Evolutionary conservation across 2,888 invertebrate species (phyloP), one percentile per base, ranked within the genome.

Genomic region (Notodonta dromedarius): DNA sequence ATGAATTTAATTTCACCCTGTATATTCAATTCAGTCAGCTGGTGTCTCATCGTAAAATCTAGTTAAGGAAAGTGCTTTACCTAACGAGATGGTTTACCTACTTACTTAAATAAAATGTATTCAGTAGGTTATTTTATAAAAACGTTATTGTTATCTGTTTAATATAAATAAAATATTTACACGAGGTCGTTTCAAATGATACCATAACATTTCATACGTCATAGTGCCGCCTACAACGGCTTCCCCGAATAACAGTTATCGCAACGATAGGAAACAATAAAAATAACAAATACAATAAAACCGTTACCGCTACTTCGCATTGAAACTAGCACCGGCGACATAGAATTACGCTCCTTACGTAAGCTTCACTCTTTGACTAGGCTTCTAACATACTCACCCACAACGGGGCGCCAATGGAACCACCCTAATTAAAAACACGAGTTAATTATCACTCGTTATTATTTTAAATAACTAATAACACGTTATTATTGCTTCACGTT

Each of bases 401-500:
- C 81, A 80, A 77, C 76, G 67, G 70, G 67, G 70, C 24, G 54
- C 12, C 16, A 69, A 60, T 60, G 63, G 71, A 87, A 89, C 87
- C 89, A 88, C 83, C 82, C 56, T 56, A 44, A 74, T 77, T 77
- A 76, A 80, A 75, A 80, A 78, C 85, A 85, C 83, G 73, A 76
- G 63, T 62, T 69, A 62, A 71, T 66, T 32, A 67, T 63, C 65
- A 70, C 65, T 67, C 69, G 67, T 71, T 78, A 82, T 71, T 78
- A 82, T 77, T 80, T 82, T 81, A 80, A 82, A 80, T 83, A 84
- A 77, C 84, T 85, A 82, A 80, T 83, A 88, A 86, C 90, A 90
- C 88, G 78, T 68, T 83, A 78, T 88, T 89, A 90, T 89, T 89
- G 90, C 89, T 91, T 87, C 75, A 77, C 77, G 79, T 82, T 85